Percentiles rank a stretch among this genome's conserved stretches.
Conservation (phyloP, 1,140 invertebrate species). For the Aradophagus sp. region DNA sequence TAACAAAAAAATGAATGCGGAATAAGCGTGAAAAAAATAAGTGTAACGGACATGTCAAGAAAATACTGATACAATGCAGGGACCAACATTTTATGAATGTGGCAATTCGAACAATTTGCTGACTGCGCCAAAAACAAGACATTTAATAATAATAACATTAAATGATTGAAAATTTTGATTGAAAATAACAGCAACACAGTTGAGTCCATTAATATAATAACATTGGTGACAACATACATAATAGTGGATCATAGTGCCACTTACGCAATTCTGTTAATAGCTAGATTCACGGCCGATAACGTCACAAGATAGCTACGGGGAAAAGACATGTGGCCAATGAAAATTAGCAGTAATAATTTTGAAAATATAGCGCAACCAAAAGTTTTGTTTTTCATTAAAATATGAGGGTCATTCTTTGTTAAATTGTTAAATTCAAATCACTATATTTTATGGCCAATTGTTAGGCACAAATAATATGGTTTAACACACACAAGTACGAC, state of each 20-base stretch:
- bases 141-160: no score
- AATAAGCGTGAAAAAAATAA: constrained; percentile 7
- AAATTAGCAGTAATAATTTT: constrained; percentile 62
- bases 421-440: not conserved
- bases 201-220: no score
- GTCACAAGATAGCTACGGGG: constrained; percentile 89
- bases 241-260: constrained; percentile 77
- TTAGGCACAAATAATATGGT: constrained; percentile 48
- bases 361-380: constrained; percentile 43
- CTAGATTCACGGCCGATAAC: constrained; percentile 90
- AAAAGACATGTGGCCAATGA: constrained; percentile 73
- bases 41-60: no score
- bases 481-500: constrained; percentile 56
- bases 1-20: constrained; percentile 7
- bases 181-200: no score
- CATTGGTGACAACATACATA: constrained; percentile 67
- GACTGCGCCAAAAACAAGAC: no score
- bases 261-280: constrained; percentile 93
- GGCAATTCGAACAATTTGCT: no score
- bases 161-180: no score
- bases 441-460: constrained; percentile 24
- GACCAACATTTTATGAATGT: constrained; percentile 18
- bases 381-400: constrained; percentile 6
- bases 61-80: no score
- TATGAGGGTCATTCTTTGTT: constrained; percentile 22